A percentile compares a stretch with the other conserved stretches of the same genome.
Conservation (phyloP, 2,888 invertebrate species). For the Nomada lathburiana region DNA sequence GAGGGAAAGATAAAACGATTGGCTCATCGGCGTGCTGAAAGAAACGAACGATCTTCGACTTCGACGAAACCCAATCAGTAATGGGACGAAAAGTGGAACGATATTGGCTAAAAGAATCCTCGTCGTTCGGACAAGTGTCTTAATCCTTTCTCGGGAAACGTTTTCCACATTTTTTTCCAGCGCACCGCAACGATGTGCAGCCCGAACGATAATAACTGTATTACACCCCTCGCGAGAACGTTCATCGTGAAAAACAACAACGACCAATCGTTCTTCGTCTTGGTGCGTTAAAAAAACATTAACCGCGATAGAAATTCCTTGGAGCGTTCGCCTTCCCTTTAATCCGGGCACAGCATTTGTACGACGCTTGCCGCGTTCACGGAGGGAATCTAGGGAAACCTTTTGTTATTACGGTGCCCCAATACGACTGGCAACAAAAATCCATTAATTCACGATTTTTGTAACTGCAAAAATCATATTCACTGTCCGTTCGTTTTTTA, state of each 20-base stretch:
- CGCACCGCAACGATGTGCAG: not conserved
- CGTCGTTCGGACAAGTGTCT: slow-evolving; percentile 34
- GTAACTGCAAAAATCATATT: slow-evolving; percentile 5
- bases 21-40: not conserved
- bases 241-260: not conserved
- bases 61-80: slow-evolving; percentile 5
- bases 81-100: not conserved
- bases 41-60: slow-evolving; percentile 28
- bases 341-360: slow-evolving; percentile 22
- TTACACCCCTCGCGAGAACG: not conserved
- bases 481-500: not conserved
- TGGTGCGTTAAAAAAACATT: slow-evolving; percentile 12
- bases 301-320: slow-evolving; percentile 42
- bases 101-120: slow-evolving; percentile 27
- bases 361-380: slow-evolving; percentile 4
- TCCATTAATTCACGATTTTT: not conserved
- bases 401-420: slow-evolving; percentile 50
- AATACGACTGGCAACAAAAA: not conserved
- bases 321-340: slow-evolving; percentile 5
- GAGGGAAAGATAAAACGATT: slow-evolving; percentile 26
- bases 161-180: not conserved
- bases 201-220: slow-evolving; percentile 7
- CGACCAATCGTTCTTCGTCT: slow-evolving; percentile 2
- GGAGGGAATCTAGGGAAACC: slow-evolving; percentile 22
- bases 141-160: slow-evolving; percentile 19